phyloP scores from a whole-genome alignment of 2,888 invertebrate species.

The Drosophila subquinaria region DNA sequence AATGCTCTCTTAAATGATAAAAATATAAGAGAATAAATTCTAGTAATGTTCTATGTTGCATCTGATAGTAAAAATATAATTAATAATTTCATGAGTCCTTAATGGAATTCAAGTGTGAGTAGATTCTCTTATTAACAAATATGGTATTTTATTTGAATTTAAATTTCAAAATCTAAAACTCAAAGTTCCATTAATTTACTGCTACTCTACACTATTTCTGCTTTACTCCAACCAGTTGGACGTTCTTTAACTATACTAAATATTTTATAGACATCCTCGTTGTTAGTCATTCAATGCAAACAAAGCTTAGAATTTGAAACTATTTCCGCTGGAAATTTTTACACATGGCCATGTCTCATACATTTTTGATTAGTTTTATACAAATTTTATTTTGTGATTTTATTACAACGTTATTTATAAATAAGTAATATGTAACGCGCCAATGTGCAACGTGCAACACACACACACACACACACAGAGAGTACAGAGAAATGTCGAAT shows the following conservation, averaged over 20 bases:
- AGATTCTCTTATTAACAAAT: no score
- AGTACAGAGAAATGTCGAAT: constrained; percentile 2
- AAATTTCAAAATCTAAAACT: background rate
- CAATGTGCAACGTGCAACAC: constrained; percentile 17
- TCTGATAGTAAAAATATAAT: background rate
- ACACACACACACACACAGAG: background rate
- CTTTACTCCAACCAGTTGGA: background rate
- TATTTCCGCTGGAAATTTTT: constrained; percentile 43
- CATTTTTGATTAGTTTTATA: constrained; percentile 66
- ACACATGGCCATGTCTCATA: constrained; percentile 48
- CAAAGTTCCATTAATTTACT: background rate
- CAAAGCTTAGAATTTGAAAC: constrained; percentile 65
- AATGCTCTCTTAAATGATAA: background rate
- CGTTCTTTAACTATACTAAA: background rate
- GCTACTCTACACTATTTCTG: background rate
- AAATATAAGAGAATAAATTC: background rate
- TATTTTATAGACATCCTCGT: background rate
- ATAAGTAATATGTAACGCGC: constrained; percentile 58
- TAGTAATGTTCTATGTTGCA: background rate
- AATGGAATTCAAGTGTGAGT: no score
- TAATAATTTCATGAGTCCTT: background rate
- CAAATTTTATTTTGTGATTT: constrained; percentile 72
- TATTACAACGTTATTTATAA: constrained; percentile 55
- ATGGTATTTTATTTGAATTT: background rate
- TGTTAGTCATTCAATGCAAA: constrained; percentile 44